A percentile compares a stretch with the other conserved stretches of the same genome.
Evolutionary conservation across 2,797 vertebrate species (phyloP).

Genomic region (Peromyscus eremicus): DNA sequence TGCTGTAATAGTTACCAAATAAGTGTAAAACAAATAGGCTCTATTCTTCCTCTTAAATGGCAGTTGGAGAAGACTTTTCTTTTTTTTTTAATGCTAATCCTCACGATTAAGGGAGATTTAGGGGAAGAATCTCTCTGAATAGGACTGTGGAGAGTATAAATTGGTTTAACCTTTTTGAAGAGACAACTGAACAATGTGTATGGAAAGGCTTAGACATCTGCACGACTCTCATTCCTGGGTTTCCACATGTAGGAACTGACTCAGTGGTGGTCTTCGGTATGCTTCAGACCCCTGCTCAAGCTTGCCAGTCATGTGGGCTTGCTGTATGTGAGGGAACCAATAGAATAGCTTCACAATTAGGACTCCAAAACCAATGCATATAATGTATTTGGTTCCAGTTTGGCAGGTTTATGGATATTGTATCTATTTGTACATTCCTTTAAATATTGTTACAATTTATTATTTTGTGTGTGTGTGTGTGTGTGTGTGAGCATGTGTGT

Average conservation of each 20-base stretch:
- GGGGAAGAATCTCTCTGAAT: conserved; percentile 62
- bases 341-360: not conserved
- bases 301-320: not conserved
- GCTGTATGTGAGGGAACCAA: not conserved
- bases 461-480: not conserved
- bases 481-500: not conserved
- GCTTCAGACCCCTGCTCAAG: not conserved
- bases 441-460: not conserved
- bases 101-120: conserved; percentile 71
- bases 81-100: conserved; percentile 39
- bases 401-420: not conserved
- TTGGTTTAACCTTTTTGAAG: conserved; percentile 82
- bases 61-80: not conserved
- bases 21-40: conserved; percentile 39
- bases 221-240: conserved; percentile 61
- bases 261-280: not conserved
- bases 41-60: conserved; percentile 9
- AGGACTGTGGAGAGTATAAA: conserved; percentile 72
- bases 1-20: not conserved
- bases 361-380: not conserved
- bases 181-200: conserved; percentile 79
- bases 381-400: not conserved
- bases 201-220: conserved; percentile 74
- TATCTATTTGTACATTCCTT: not conserved
- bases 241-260: not conserved